Conservation (phyloP, 2,113 vertebrate genomes). For the Bolborhynchus lineola region DNA sequence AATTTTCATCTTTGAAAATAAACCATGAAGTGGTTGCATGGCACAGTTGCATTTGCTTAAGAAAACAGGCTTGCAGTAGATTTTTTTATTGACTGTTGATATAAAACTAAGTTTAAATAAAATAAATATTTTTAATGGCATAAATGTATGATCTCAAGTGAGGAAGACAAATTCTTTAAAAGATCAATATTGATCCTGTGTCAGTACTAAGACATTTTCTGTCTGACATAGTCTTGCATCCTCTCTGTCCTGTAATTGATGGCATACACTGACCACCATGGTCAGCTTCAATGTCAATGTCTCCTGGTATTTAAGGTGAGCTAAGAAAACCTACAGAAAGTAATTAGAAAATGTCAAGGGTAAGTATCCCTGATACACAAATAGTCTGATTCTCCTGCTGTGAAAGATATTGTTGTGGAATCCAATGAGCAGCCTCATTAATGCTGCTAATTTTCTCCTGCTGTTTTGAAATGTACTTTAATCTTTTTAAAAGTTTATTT, state of each 20-base stretch:
- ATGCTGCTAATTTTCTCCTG: conserved; percentile 72
- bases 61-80: neutral
- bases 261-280: neutral
- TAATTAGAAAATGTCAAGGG: conserved; percentile 75
- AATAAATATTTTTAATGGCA: neutral
- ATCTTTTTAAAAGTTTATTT: conserved; percentile 64
- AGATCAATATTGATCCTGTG: neutral
- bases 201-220: neutral
- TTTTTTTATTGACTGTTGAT: neutral
- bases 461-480: conserved; percentile 66
- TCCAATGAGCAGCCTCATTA: conserved; percentile 71
- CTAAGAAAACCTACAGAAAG: conserved; percentile 60
- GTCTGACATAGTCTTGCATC: neutral
- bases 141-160: neutral
- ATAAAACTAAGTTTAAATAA: neutral
- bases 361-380: conserved; percentile 63
- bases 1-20: neutral
- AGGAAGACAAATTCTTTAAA: neutral
- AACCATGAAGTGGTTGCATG: neutral
- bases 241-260: neutral
- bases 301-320: conserved; percentile 45
- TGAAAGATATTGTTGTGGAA: conserved; percentile 66
- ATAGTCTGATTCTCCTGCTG: conserved; percentile 63
- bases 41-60: neutral
- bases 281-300: conserved; percentile 2